A percentile compares a stretch with the other conserved stretches of the same genome.
Conservation (phyloP, 2,888 invertebrate genomes). For the Flabesymbios commensalis region DNA sequence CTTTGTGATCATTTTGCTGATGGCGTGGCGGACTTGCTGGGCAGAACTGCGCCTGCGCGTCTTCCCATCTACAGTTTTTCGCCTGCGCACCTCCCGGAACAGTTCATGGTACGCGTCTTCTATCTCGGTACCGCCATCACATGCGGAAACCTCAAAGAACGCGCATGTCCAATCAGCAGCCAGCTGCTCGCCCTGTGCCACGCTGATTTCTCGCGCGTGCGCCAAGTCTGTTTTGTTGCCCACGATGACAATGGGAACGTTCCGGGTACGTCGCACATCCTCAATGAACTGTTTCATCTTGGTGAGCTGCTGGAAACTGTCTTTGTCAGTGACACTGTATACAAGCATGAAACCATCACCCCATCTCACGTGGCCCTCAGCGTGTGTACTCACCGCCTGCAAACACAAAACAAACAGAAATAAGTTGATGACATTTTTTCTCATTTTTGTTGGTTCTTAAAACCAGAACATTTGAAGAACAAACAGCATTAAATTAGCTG, state of each 20-base stretch:
- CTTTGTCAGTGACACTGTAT: slow-evolving; percentile 52
- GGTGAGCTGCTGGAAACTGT: slow-evolving; percentile 49
- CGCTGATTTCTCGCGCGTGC: slow-evolving; percentile 42
- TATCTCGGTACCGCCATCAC: slow-evolving; percentile 57
- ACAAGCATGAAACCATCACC: slow-evolving; percentile 57
- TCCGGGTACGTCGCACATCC: slow-evolving; percentile 45
- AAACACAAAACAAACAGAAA: neutral
- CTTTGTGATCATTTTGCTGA: slow-evolving; percentile 5
- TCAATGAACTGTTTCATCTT: slow-evolving; percentile 49
- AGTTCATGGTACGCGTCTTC: slow-evolving; percentile 57
- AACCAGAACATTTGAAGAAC: too few relatives aligned
- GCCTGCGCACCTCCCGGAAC: slow-evolving; percentile 52
- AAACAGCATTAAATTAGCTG: too few relatives aligned
- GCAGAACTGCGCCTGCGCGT: slow-evolving; percentile 33
- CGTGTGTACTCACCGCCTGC: slow-evolving; percentile 1
- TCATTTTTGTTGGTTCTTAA: too few relatives aligned
- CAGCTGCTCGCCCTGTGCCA: slow-evolving; percentile 48
- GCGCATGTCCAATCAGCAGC: slow-evolving; percentile 54
- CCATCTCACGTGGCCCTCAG: slow-evolving; percentile 52
- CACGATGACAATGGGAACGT: slow-evolving; percentile 52
- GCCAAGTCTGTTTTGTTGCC: slow-evolving; percentile 55
- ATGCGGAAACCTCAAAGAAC: slow-evolving; percentile 57
- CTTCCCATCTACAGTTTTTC: slow-evolving; percentile 48
- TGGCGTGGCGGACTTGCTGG: neutral
- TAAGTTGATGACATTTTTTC: too few relatives aligned